Evolutionary conservation across 2,797 vertebrate species (phyloP).

Genomic region (Anguilla megastoma): DNA sequence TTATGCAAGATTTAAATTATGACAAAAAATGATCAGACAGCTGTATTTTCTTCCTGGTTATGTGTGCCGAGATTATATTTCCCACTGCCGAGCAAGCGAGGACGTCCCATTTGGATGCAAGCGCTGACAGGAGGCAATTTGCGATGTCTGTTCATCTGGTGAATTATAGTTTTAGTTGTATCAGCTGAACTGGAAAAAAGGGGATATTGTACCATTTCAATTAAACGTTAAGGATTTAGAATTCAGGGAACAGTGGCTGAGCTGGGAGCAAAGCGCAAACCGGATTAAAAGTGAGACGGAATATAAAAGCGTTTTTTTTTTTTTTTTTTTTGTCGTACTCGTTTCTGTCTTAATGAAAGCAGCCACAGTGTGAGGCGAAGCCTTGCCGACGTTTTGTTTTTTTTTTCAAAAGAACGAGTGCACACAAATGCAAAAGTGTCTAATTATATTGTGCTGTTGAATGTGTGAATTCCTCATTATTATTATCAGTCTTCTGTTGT

Average conservation of each 20-base stretch:
- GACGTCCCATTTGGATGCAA: neutral
- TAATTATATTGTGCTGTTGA: neutral
- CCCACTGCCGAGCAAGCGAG: neutral
- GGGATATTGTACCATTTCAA: constrained; percentile 22
- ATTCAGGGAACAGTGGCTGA: constrained; percentile 2
- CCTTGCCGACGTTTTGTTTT: neutral
- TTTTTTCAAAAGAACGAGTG: constrained; percentile 12
- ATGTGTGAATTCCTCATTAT: neutral
- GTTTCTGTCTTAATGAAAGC: constrained; percentile 6
- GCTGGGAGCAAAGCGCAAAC: neutral
- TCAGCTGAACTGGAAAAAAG: constrained; percentile 12
- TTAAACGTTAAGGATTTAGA: constrained; percentile 16
- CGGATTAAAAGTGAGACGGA: constrained; percentile 1
- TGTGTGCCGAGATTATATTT: constrained; percentile 12
- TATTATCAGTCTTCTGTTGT: neutral
- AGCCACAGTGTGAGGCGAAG: neutral
- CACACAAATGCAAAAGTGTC: neutral
- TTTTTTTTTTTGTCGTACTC: neutral
- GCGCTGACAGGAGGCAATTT: constrained; percentile 16
- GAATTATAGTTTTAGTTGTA: constrained; percentile 29
- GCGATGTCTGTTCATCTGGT: constrained; percentile 24
- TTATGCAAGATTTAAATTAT: constrained; percentile 3
- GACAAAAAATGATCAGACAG: constrained; percentile 20
- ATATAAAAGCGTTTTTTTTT: constrained; percentile 4
- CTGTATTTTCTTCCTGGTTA: constrained; percentile 3